Evolutionary conservation across 2,113 vertebrate genomes (phyloP), one percentile per base, ranked within the genome.

Genomic region (Cyrtonyx montezumae): DNA sequence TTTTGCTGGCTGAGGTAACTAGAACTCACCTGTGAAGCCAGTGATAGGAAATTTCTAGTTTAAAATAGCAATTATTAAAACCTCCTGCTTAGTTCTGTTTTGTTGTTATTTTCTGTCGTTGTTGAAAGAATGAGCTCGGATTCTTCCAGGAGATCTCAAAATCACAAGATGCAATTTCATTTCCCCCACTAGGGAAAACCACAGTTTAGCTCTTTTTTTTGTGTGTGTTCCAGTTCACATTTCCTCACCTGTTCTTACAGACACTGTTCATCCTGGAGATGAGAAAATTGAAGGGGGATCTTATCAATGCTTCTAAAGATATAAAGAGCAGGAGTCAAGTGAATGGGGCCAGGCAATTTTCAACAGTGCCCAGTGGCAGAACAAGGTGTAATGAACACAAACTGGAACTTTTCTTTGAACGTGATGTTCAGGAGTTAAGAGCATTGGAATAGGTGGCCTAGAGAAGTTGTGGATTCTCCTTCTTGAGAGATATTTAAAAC

Each of bases 151-250:
- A 86, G 36, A 32, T 69, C n/a, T 7, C 42, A 66, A 67, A 91
- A 80, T 68, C 20, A 48, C 8, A 18, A 79, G 65, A 81, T 21
- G 78, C 3, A 63, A 45, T 2, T 79, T 51, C 36, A 32, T 26
- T 49, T 17, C 23, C 7, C 18, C 28, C 16, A 7, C 25, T 37
- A 55, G 40, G 56, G 34, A 58, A 66, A 83, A 88, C 37, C 63
- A 55, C 77, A 61, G 63, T 90, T 90, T 88, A 84, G 79, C 22
- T 94, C 85, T 78, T 8, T 81, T 40, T 10, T 81, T 86, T 86
- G 37, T 59, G 77, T 55, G 42, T 65, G 90, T 51, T 95, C 73
- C 51, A 84, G 83, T 90, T 90, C 90, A 84, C 8, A 0, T 74
- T 88, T 91, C 69, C 69, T 86, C 80, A 86, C 59, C 68, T 84